Evolutionary conservation across 2,888 invertebrate genomes (phyloP).

Genomic region (Drosophila cracens): DNA sequence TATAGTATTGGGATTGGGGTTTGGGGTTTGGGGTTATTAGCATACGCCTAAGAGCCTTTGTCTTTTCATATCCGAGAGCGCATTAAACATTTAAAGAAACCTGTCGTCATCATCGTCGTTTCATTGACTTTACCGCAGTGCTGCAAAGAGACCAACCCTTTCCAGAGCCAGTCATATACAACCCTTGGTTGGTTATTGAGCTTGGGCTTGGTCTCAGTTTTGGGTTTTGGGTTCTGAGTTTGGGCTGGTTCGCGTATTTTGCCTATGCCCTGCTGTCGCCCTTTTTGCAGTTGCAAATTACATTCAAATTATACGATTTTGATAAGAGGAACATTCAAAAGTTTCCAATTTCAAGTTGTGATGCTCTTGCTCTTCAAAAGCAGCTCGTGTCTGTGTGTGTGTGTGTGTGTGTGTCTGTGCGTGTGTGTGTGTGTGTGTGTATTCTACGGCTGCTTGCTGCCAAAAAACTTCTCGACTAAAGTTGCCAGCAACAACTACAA

Average conservation of each 20-base stretch:
- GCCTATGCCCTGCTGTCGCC: constrained; percentile 48
- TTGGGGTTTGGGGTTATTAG: constrained; percentile 24
- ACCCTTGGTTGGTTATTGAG: constrained; percentile 32
- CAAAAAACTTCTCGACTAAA: constrained; percentile 64
- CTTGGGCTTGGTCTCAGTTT: constrained; percentile 17
- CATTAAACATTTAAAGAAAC: constrained; percentile 76
- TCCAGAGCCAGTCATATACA: constrained; percentile 2
- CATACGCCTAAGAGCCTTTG: constrained; percentile 67
- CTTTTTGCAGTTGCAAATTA: constrained; percentile 82
- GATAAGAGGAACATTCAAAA: constrained; percentile 83
- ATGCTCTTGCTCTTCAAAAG: constrained; percentile 59
- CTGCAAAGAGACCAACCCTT: constrained; percentile 51
- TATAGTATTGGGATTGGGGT: neutral
- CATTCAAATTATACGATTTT: constrained; percentile 85
- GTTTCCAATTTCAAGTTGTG: constrained; percentile 84
- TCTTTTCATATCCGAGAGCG: constrained; percentile 50
- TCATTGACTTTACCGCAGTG: constrained; percentile 78
- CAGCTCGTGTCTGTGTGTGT: constrained; percentile 2
- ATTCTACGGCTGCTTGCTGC: constrained; percentile 20
- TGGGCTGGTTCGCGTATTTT: constrained; percentile 10
- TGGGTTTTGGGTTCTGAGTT: constrained; percentile 1
- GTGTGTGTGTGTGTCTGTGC: neutral
- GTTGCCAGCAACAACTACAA: constrained; percentile 49
- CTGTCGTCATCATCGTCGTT: constrained; percentile 75
- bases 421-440: neutral